phyloP scores from a whole-genome alignment of 2,797 vertebrate genomes.

The Luscinia luscinia region DNA sequence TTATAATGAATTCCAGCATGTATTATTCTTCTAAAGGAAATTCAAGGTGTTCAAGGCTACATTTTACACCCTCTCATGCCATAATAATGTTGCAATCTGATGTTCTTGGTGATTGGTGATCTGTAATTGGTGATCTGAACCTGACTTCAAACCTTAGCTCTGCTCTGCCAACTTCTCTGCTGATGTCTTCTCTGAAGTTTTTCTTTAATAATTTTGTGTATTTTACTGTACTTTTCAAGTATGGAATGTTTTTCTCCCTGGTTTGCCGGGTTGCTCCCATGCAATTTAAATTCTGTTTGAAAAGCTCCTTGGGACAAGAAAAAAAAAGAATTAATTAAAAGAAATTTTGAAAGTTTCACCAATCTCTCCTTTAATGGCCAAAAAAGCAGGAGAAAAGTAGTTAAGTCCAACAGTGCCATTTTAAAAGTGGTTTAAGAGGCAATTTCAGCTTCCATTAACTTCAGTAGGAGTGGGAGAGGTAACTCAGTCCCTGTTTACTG shows the following conservation, averaged over 20 bases:
- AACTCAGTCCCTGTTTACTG: background rate
- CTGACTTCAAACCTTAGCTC: background rate
- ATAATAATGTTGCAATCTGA: background rate
- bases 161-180: background rate
- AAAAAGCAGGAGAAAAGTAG: background rate
- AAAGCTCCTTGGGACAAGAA: background rate
- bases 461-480: background rate
- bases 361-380: background rate
- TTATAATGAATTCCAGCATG: background rate
- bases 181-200: background rate
- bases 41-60: background rate
- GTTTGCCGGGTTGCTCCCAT: background rate
- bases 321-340: background rate
- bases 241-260: background rate
- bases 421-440: background rate
- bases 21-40: background rate
- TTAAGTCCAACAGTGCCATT: background rate
- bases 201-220: background rate
- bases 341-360: fast-evolving
- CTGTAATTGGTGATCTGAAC: background rate
- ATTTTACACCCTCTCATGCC: background rate
- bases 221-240: background rate
- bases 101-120: background rate
- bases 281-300: background rate
- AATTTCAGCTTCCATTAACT: background rate